Evolutionary conservation across 2,888 invertebrate species (phyloP).

Genomic region (Eledona agricola): DNA sequence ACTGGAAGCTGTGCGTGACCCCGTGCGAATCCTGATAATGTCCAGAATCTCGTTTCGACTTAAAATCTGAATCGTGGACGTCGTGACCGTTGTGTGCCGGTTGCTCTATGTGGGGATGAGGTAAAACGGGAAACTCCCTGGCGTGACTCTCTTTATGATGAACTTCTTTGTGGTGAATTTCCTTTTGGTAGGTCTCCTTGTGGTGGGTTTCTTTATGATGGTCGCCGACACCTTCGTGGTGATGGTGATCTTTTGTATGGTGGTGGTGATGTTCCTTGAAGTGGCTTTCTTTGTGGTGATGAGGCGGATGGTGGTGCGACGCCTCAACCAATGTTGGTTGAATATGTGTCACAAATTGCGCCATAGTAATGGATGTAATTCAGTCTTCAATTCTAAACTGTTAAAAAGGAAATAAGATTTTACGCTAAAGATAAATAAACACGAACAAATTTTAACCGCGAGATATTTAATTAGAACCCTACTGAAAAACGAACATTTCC

Average conservation of each 20-base stretch:
- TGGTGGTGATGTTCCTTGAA: slow-evolving; percentile 43
- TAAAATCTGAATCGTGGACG: slow-evolving; percentile 38
- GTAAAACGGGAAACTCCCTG: slow-evolving; percentile 57
- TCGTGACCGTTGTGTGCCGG: slow-evolving; percentile 43
- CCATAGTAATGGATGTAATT: slow-evolving; percentile 57
- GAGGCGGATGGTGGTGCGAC: slow-evolving; percentile 66
- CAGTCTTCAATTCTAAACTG: slow-evolving; percentile 1
- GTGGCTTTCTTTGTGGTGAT: slow-evolving; percentile 46
- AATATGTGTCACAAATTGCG: slow-evolving; percentile 69
- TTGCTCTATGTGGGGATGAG: slow-evolving; percentile 46
- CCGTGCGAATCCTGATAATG: slow-evolving; percentile 60
- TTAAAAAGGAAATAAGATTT: too few species aligned
- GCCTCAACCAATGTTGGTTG: slow-evolving; percentile 69
- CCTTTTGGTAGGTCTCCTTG: slow-evolving; percentile 40
- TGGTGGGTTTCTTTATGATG: slow-evolving; percentile 38
- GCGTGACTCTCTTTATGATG: slow-evolving; percentile 27
- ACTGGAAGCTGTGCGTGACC: slow-evolving; percentile 57
- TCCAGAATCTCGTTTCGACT: slow-evolving; percentile 52
- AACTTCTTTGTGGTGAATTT: slow-evolving; percentile 13
- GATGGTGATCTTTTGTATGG: slow-evolving; percentile 35
- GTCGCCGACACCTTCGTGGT: slow-evolving; percentile 43
- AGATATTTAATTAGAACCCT: too few species aligned
- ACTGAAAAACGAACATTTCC: too few species aligned
- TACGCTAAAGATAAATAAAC: too few species aligned
- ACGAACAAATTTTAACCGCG: too few species aligned